Base-by-base conservation (phyloP, 2,113 vertebrate genomes). In the Syngnathoides biaculeatus region DNA sequence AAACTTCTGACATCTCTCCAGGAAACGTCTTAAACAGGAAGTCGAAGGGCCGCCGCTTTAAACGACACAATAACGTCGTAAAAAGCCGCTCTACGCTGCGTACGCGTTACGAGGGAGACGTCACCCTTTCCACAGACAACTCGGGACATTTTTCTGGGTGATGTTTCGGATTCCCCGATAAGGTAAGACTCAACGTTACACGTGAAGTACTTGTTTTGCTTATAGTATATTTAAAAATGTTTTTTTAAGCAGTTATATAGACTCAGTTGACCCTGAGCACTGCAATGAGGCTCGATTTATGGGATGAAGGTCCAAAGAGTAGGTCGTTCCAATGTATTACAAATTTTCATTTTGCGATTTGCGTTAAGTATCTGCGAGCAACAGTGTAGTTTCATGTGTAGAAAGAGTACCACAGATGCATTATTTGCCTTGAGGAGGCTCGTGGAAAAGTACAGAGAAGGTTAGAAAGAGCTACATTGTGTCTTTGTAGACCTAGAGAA, bases 11-110 rank as follows among this genome's bases (percentile, higher is more conserved):
- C 8, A n/a, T 58, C 38, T 13, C 60, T 11, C 20, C 24, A 20
- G 13, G 20, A 71, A 60, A 50, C 38, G 14, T 64, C 11, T 7
- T 27, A 52, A 15, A 71, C 10, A 55, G 26, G 22, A 26, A 52
- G 22, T 52, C 39, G 38, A 39, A 39, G 63, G 53, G 50, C 74
- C 75, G 76, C 79, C 61, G 79, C 88, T 89, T 87, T 88, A 88
- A 88, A 71, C 22, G 64, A 39, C 68, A 73, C 69, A 72, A 47
- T 70, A 47, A 79, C 71, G 80, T 24, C 78, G 73, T 89, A 88
- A 88, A 88, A 85, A 71, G 45, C 26, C 67, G 40, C 4, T 85
- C 43, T 45, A 62, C 13, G 4, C 64, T 62, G 17, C 19, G 50
- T 22, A 60, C 9, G n/a, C 58, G 12, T 38, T 38, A 63, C 73